Conservation (phyloP, 2,797 vertebrate genomes). For the Eulemur albifrons region DNA sequence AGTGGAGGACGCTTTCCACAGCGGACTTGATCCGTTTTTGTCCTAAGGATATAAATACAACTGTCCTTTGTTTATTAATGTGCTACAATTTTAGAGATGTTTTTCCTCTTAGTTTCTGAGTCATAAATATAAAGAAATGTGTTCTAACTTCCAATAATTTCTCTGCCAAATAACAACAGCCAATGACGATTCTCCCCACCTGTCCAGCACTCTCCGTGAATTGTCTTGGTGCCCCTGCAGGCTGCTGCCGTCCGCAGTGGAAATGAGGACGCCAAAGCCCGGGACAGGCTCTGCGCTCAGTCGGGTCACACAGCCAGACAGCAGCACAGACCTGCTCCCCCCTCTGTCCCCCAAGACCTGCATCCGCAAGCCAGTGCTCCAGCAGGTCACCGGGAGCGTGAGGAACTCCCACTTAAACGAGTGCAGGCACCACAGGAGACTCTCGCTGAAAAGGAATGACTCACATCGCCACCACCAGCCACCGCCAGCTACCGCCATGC, state of each 20-base stretch:
- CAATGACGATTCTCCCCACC: not conserved
- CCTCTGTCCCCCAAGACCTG: not conserved
- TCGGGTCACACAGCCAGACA: not conserved
- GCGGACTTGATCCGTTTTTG: not conserved
- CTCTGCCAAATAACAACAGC: not conserved
- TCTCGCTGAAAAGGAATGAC: not conserved
- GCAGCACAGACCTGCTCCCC: not conserved
- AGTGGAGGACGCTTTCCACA: not conserved
- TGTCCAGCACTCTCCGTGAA: too few species aligned
- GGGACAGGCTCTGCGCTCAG: not conserved
- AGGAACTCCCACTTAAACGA: not conserved
- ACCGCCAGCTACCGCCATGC: too few species aligned
- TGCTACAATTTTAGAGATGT: not conserved
- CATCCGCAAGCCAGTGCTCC: not conserved
- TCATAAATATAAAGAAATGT: not conserved
- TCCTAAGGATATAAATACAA: not conserved
- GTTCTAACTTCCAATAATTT: not conserved
- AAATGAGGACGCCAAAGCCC: not conserved
- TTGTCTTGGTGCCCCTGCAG: not conserved
- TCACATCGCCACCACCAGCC: too few species aligned
- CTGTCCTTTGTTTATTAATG: not conserved
- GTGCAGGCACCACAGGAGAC: not conserved
- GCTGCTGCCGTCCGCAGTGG: too few species aligned
- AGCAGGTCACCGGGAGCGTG: too few species aligned
- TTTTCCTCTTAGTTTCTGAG: not conserved